A percentile compares a stretch with the other conserved stretches of the same genome.
These are phyloP conservation scores for Lamellibrachia columna DNA, from an alignment of 2,888 invertebrate genomes.

Conservation along the genomic window DNA sequence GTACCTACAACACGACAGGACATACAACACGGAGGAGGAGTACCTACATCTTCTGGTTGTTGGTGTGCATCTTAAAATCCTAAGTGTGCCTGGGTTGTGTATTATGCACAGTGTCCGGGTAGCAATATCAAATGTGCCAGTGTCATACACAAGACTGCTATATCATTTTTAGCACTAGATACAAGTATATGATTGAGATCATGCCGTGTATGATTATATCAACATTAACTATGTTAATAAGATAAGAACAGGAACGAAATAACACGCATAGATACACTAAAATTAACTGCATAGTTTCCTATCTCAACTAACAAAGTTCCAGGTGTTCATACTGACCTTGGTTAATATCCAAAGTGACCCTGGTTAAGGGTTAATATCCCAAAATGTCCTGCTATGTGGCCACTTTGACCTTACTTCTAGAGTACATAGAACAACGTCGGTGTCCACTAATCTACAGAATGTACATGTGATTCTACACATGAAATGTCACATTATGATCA, in stretches of 20 bases:
- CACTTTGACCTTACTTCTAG: not conserved
- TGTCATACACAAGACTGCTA: not conserved
- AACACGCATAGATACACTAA: not conserved
- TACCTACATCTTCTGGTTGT: not conserved
- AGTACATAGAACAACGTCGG: not conserved
- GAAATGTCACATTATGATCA: not conserved
- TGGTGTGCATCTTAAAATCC: not conserved
- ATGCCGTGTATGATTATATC: not conserved
- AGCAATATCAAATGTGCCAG: not conserved
- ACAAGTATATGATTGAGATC: not conserved
- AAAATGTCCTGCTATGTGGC: not conserved
- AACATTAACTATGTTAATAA: not conserved
- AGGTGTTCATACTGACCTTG: not conserved
- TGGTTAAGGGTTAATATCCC: not conserved
- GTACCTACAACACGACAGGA: not conserved
- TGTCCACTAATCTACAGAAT: not conserved
- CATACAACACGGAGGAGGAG: not conserved
- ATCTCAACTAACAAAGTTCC: not conserved
- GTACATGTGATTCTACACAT: not conserved
- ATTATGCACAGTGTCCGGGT: not conserved
- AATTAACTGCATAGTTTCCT: conserved; percentile 16
- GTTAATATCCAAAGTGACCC: not conserved
- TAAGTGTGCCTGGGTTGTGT: not conserved
- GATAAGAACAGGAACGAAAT: not conserved
- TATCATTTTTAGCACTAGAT: not conserved